Conservation (phyloP, 2,113 vertebrate species). For the Aplodontia rufa region DNA sequence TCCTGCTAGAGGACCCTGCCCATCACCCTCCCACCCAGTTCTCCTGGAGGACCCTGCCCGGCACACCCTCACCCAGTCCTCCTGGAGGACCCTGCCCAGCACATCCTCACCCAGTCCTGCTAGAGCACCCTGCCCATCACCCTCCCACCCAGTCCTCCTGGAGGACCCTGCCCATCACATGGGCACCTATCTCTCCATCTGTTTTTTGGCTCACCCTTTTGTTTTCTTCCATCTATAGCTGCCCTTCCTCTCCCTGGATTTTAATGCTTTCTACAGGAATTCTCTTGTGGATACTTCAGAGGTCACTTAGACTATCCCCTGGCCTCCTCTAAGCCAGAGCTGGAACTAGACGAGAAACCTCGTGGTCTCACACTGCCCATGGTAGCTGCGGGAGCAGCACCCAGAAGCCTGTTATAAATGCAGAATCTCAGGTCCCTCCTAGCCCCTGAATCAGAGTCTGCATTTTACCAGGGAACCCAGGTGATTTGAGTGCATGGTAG, state of each 20-base stretch:
- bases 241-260: background rate
- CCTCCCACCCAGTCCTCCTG: background rate
- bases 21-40: no score
- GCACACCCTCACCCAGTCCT: background rate
- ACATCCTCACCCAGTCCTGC: accelerated
- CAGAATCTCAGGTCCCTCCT: background rate
- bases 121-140: background rate
- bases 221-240: background rate
- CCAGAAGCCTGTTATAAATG: background rate
- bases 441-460: background rate
- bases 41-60: no score
- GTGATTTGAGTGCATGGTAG: accelerated
- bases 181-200: background rate
- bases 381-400: no score
- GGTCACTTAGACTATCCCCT: background rate
- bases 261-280: background rate
- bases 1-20: no score
- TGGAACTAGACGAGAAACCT: background rate
- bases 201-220: accelerated
- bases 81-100: background rate
- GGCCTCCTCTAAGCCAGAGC: background rate
- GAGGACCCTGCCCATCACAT: no score
- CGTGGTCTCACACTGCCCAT: background rate
- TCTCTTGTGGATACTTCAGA: background rate
- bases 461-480: background rate